Evolutionary conservation across 1,140 invertebrate genomes (phyloP).

Genomic region (Mamestra configurata): DNA sequence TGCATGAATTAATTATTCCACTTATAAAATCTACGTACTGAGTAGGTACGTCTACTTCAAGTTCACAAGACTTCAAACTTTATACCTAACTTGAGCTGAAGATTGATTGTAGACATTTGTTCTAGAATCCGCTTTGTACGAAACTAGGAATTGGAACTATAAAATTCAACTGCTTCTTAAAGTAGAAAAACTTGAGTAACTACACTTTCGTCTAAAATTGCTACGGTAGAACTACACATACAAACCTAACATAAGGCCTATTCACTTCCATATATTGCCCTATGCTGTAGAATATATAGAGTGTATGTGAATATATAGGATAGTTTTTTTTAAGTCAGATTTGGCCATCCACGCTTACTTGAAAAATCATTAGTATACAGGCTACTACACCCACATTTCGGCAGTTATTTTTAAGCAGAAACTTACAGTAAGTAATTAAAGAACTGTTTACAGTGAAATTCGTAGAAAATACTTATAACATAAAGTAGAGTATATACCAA

Average conservation of each 20-base stretch:
- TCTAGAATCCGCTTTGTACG: neutral
- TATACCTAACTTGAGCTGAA: neutral
- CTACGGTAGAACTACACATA: neutral
- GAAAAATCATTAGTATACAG: no score
- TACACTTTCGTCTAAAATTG: neutral
- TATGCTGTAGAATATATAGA: no score
- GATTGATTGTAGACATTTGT: neutral
- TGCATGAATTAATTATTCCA: no score
- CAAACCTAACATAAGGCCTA: no score
- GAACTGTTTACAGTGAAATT: neutral
- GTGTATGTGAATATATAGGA: no score
- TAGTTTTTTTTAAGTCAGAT: no score
- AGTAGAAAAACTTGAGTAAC: neutral
- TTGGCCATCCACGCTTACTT: no score
- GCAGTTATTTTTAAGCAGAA: neutral
- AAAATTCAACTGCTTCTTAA: neutral
- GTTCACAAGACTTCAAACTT: neutral
- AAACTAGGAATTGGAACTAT: neutral
- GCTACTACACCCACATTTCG: neutral
- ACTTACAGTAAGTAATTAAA: neutral
- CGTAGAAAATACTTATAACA: slow-evolving; percentile 3
- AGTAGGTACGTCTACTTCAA: neutral
- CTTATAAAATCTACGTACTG: no score
- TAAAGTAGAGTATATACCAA: neutral
- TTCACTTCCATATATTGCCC: no score